A percentile compares a stretch with the other conserved stretches of the same genome.
Conservation (phyloP, 2,113 vertebrate species). For the Ptyas mucosa region DNA sequence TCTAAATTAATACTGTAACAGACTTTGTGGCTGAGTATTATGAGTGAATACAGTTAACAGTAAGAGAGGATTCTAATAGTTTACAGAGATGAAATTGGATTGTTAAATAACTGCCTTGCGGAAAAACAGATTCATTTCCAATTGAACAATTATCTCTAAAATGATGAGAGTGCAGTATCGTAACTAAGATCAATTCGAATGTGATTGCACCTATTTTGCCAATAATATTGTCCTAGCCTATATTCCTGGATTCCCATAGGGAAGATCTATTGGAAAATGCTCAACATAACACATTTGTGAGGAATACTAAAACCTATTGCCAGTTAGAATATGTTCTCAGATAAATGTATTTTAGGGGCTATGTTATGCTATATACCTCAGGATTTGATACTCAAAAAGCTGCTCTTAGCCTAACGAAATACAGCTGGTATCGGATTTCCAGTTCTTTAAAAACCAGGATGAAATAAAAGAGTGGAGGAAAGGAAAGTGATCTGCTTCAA, state of each 20-base stretch:
- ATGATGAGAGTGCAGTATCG: neutral
- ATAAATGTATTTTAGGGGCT: neutral
- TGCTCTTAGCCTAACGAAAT: neutral
- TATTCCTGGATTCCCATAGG: neutral
- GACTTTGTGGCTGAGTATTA: neutral
- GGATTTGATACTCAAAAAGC: neutral
- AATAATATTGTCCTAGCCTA: neutral
- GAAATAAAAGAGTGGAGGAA: neutral
- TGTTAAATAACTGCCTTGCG: too few relatives aligned
- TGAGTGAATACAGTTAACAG: neutral
- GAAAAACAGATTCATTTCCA: neutral
- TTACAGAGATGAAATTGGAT: neutral
- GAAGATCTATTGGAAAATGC: neutral
- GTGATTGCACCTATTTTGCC: too few relatives aligned
- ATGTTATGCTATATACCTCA: neutral
- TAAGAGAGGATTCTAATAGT: neutral
- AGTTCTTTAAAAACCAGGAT: neutral
- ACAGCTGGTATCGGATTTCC: neutral
- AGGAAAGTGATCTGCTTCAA: neutral
- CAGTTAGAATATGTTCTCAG: neutral
- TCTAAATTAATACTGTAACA: neutral
- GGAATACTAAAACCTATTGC: neutral
- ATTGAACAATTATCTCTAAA: neutral
- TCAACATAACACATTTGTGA: neutral
- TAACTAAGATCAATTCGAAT: neutral